Conservation (phyloP, 2,113 vertebrate species). For the Willisornis vidua region DNA sequence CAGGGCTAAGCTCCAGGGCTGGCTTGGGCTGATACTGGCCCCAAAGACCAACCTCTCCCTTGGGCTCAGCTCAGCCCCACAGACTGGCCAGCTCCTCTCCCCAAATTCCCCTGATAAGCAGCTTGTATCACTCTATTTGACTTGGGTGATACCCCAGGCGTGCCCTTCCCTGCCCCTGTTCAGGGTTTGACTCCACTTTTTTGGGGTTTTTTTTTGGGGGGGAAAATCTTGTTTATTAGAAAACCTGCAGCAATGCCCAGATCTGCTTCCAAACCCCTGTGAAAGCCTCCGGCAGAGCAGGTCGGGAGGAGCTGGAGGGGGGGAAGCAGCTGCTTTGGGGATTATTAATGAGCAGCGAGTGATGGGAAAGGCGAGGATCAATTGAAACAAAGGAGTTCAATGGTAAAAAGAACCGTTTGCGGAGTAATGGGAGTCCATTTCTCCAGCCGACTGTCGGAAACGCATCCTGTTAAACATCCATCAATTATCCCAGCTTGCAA, state of each 20-base stretch:
- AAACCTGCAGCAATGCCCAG: not conserved
- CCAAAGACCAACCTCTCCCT: not conserved
- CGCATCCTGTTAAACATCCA: constrained; percentile 73
- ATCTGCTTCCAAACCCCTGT: not conserved
- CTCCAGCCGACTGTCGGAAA: constrained; percentile 67
- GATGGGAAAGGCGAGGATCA: constrained; percentile 69
- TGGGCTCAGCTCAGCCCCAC: not conserved
- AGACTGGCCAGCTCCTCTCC: rapidly evolving
- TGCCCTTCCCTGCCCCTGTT: not conserved
- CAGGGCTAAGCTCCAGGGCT: constrained; percentile 26
- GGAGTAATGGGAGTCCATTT: constrained; percentile 70
- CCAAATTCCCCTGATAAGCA: not conserved
- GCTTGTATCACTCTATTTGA: not conserved
- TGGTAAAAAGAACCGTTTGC: constrained; percentile 61
- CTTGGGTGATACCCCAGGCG: rapidly evolving
- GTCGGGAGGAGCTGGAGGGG: constrained; percentile 27
- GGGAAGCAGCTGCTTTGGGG: constrained; percentile 69
- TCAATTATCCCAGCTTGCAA: constrained; percentile 72
- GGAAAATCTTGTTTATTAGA: not conserved
- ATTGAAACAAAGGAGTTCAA: constrained; percentile 71
- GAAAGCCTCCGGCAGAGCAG: not conserved
- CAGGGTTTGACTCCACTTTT: not conserved
- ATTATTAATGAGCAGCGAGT: constrained; percentile 69
- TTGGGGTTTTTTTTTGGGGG: not conserved
- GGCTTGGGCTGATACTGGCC: constrained; percentile 17